Evolutionary conservation across 2,888 invertebrate species (phyloP).

Genomic region (Oeneis ivallda): DNA sequence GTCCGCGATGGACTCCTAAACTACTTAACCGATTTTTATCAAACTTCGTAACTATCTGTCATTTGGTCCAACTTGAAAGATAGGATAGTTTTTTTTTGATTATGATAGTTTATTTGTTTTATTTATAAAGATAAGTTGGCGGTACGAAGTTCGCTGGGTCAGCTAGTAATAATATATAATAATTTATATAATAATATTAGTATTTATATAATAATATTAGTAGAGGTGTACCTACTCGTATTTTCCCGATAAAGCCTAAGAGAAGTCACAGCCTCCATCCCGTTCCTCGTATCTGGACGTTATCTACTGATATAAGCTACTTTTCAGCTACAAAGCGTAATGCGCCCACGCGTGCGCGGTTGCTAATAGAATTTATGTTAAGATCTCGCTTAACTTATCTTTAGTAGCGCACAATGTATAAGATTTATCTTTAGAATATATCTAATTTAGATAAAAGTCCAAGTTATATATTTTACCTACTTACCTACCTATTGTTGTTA

Average conservation of each 20-base stretch:
- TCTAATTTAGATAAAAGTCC: not conserved
- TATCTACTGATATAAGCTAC: slow-evolving; percentile 20
- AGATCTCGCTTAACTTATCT: slow-evolving; percentile 14
- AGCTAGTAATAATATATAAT: too few relatives aligned
- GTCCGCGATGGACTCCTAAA: too few relatives aligned
- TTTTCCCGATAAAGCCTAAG: slow-evolving; percentile 5
- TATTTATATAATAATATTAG: too few relatives aligned
- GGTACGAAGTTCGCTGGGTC: too few relatives aligned
- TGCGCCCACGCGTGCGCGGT: slow-evolving; percentile 4
- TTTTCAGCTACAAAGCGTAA: slow-evolving; percentile 17
- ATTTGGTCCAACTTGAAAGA: too few relatives aligned
- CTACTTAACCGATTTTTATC: too few relatives aligned
- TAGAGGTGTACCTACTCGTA: not conserved
- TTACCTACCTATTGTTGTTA: not conserved
- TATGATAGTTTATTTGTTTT: too few relatives aligned
- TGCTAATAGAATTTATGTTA: slow-evolving; percentile 18
- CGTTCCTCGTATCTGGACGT: not conserved
- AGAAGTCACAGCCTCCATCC: not conserved
- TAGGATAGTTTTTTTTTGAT: too few relatives aligned
- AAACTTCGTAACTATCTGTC: too few relatives aligned
- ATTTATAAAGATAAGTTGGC: too few relatives aligned
- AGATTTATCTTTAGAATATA: slow-evolving; percentile 4
- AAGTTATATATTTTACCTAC: too few relatives aligned
- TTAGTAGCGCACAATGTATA: slow-evolving; percentile 6
- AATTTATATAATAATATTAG: too few relatives aligned